A percentile compares a stretch with the other conserved stretches of the same genome.
Conservation (phyloP, 2,888 invertebrate genomes). For the Tricholauxania praeusta region DNA sequence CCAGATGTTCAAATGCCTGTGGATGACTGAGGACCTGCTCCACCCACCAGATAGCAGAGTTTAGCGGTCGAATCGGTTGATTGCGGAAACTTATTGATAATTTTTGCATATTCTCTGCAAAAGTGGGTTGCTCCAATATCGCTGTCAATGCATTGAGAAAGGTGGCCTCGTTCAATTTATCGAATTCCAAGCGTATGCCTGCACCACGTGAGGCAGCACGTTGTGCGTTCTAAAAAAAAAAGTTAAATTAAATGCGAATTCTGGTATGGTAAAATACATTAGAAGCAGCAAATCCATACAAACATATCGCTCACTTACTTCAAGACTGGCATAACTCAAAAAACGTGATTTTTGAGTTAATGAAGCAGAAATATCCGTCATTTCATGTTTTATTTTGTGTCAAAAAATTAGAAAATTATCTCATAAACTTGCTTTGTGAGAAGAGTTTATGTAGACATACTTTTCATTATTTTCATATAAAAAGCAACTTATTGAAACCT, state of each 20-base stretch:
- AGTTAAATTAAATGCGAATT: background rate
- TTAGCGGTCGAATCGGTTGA: conserved; percentile 43
- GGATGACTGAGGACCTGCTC: conserved; percentile 49
- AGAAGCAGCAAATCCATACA: too few relatives aligned
- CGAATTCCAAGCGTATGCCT: conserved; percentile 43
- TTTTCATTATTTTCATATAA: too few relatives aligned
- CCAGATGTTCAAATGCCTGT: conserved; percentile 39
- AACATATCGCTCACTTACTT: too few relatives aligned
- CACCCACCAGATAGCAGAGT: conserved; percentile 53
- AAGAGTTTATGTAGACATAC: too few relatives aligned
- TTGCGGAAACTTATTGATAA: conserved; percentile 46
- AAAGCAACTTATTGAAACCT: too few relatives aligned
- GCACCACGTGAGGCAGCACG: conserved; percentile 48
- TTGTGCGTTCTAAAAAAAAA: conserved; percentile 48
- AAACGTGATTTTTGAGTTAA: too few relatives aligned
- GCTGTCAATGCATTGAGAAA: conserved; percentile 38
- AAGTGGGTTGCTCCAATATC: conserved; percentile 30
- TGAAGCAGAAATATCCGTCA: too few relatives aligned
- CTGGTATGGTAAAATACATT: too few relatives aligned
- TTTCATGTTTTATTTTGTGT: too few relatives aligned
- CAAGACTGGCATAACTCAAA: too few relatives aligned
- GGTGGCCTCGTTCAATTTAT: conserved; percentile 10
- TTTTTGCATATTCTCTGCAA: conserved; percentile 4
- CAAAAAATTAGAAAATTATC: too few relatives aligned
- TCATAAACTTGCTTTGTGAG: too few relatives aligned